Evolutionary conservation across 2,797 vertebrate species (phyloP).

Genomic region (Jordanella pulchra): DNA sequence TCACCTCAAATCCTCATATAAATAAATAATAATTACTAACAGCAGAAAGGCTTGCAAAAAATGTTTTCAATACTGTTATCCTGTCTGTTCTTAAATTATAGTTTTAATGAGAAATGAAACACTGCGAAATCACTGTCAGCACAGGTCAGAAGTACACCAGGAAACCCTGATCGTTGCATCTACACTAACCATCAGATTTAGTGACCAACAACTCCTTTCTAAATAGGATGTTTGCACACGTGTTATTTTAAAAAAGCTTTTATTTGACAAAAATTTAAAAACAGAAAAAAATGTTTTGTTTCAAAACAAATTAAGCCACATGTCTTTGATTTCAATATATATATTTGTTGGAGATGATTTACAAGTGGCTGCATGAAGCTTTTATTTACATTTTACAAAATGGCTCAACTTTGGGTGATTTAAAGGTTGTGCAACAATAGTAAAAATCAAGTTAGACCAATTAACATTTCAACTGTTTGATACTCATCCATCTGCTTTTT

Average conservation of each 20-base stretch:
- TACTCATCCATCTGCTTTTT: constrained; percentile 1
- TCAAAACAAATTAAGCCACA: neutral
- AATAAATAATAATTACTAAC: too few species aligned
- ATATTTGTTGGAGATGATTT: constrained; percentile 2
- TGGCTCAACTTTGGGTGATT: neutral
- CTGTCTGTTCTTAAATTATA: too few species aligned
- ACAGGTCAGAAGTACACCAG: too few species aligned
- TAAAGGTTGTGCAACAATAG: constrained; percentile 7
- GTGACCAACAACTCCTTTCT: neutral
- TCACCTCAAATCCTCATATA: too few species aligned
- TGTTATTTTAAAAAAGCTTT: neutral
- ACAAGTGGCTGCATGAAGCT: neutral
- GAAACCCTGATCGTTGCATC: too few species aligned
- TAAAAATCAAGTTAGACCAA: constrained; percentile 12
- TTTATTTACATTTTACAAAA: constrained; percentile 15
- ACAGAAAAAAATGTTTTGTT: neutral
- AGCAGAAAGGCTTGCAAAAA: too few species aligned
- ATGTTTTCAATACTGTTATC: too few species aligned
- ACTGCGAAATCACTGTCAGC: too few species aligned
- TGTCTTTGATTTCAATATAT: neutral
- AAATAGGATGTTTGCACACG: neutral
- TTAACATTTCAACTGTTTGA: constrained; percentile 9
- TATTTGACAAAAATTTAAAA: neutral
- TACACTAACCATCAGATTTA: too few species aligned
- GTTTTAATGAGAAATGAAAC: too few species aligned